Base-by-base conservation (phyloP, 2,113 vertebrate species). In the Sciurus niger region DNA sequence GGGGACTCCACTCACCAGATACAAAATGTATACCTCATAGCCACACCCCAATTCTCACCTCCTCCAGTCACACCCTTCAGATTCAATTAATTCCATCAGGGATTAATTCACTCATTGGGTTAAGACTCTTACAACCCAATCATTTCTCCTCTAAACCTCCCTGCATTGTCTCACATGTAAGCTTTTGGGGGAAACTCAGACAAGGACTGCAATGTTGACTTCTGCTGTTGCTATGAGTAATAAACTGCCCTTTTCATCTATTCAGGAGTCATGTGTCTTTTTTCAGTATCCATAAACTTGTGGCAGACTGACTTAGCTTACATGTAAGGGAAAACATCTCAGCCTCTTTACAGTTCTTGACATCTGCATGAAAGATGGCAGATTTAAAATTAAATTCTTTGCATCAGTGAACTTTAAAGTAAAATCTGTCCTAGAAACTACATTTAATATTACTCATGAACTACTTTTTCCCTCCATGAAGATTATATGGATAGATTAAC, bases 351-450 rank as follows among this genome's bases (percentile, higher is more conserved):
- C 4, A 48, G 32, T 74, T 89, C 8, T 65, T 97, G n/a, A 84
- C 3, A 80, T 91, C 18, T 65, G 30, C 43, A 70, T 84, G 28
- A 93, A 96, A 53, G 18, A 89, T 60, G 10, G 22, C 37, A 92
- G 20, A 89, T 84, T 65, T 77, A 85, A 85, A 97, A 94, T 90
- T 89, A 85, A 96, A 74, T 87, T 95, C 10, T 89, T 96, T 96
- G 55, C 55, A 86, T 17, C 58, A 89, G 6, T 86, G 70, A 91
- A 34, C 14, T 70, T 86, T 79, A 93, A 93, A 65, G 13, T 84
- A 93, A 96, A 93, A 68, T 40, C 63, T 91, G 34, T 86, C 94
- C 84, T 82, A 70, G 25, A 93, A 86, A 13, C 4, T 89, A 58
- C 32, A 89, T 84, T 93, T 91, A 78, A 91, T 74, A 85, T 84